Evolutionary conservation across 92 coral and sea anemone species (phyloP).

Genomic region (Parazoanthus atlanticus): DNA sequence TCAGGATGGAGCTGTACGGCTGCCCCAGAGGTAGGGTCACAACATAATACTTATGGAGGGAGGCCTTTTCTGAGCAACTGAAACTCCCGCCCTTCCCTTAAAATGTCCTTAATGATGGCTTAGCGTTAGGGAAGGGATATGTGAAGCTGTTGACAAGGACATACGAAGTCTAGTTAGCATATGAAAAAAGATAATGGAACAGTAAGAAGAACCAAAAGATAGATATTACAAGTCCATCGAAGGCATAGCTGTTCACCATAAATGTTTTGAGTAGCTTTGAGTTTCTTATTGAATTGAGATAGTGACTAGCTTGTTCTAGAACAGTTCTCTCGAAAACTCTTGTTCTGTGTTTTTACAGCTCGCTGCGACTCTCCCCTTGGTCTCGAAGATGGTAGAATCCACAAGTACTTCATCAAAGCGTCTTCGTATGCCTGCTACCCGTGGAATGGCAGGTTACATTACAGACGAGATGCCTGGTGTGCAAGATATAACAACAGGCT

Average conservation of each 20-base stretch:
- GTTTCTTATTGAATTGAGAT: too few species aligned
- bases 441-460: slow-evolving; percentile 27
- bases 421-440: slow-evolving; percentile 37
- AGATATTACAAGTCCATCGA: too few species aligned
- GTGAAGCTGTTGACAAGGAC: too few species aligned
- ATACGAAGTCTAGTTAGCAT: too few species aligned
- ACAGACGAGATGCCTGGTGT: slow-evolving; percentile 29
- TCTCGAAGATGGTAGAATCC: slow-evolving; percentile 40
- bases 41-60: neutral
- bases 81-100: neutral
- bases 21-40: slow-evolving; percentile 12
- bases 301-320: too few species aligned
- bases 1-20: slow-evolving; percentile 42
- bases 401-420: slow-evolving; percentile 34
- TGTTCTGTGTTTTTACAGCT: neutral
- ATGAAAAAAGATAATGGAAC: too few species aligned
- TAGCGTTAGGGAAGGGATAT: too few species aligned
- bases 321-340: neutral
- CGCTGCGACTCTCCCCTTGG: slow-evolving; percentile 42
- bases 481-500: slow-evolving; percentile 36
- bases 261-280: too few species aligned
- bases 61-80: neutral
- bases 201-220: too few species aligned
- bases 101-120: too few species aligned
- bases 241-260: too few species aligned